Conservation (phyloP, 1,140 invertebrate genomes). For the Venustaconcha ellipsiformis region DNA sequence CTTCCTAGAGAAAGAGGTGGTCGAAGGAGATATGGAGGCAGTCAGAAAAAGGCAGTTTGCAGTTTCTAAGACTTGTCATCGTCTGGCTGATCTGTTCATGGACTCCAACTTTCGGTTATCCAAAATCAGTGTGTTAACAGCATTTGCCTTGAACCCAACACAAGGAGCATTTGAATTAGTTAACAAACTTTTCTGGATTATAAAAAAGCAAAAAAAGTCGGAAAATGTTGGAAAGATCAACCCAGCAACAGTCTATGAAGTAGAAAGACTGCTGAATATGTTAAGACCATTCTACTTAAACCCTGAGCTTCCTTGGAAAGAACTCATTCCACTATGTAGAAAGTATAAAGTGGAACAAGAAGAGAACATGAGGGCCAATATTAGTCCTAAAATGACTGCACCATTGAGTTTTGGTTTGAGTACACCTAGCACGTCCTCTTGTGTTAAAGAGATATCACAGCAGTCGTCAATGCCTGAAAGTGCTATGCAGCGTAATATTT, state of each 20-base stretch:
- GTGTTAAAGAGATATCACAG: too few relatives aligned
- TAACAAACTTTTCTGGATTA: conserved; percentile 40
- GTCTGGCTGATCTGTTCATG: conserved; percentile 44
- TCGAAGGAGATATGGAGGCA: conserved; percentile 34
- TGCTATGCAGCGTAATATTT: too few relatives aligned
- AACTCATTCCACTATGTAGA: conserved; percentile 42
- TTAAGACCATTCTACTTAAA: conserved; percentile 46
- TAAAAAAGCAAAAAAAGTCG: conserved; percentile 24
- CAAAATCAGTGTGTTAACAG: conserved; percentile 46
- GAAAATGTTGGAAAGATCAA: conserved; percentile 39
- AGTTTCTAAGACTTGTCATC: conserved; percentile 48
- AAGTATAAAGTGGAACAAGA: conserved; percentile 38
- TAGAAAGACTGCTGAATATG: conserved; percentile 47
- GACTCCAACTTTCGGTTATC: conserved; percentile 40
- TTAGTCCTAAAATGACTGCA: too few relatives aligned
- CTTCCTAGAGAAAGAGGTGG: conserved; percentile 41
- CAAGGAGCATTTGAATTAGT: conserved; percentile 41
- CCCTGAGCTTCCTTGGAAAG: conserved; percentile 39
- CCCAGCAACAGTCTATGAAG: conserved; percentile 53
- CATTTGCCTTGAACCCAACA: conserved; percentile 49
- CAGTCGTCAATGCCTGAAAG: too few relatives aligned
- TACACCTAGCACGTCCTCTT: too few relatives aligned
- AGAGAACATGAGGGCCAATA: too few relatives aligned
- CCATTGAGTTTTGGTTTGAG: too few relatives aligned
- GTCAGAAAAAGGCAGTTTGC: conserved; percentile 33